Evolutionary conservation across 1,140 invertebrate genomes (phyloP), one percentile per base, ranked within the genome.

Genomic region (Formica exsecta): DNA sequence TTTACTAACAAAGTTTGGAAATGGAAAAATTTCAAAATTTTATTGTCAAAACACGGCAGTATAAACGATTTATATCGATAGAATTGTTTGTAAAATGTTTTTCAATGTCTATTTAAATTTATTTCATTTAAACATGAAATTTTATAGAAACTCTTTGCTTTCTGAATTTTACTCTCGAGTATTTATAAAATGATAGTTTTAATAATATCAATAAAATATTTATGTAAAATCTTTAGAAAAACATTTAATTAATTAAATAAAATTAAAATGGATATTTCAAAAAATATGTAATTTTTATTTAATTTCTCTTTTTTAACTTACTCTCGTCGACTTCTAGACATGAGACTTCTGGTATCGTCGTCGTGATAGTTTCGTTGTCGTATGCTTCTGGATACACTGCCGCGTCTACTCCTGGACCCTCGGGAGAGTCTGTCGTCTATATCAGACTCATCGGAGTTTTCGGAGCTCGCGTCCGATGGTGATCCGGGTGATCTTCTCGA

Each of bases 391-490:
- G 91, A 84, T 51, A 93, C 71, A 51, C 93, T 91, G 19, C 92
- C 88, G 25, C 92, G 83, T 86, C 92, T 92, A 0, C 92, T 65
- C 90, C 95, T 80, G 59, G 96, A 93, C 91, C 95, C 93, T 71
- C 95, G 80, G 0, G 96, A 96, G 1, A 96, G 88, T 19, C 95
- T 93, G 84, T 96, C 95, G 57, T 96, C 96, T 29, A 96, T 94
- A 75, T 96, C 96, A 2, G 96, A 96, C 13, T 96, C 96, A 25
- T 95, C 96, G 19, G 96, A 96, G 75, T 96, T 94, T 75, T 91
- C 96, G 85, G 85, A 96, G 81, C 90, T 96, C 64, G 91, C 96
- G 87, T 93, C 96, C 70, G 86, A 94, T 36, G 93, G 93, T 77
- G 96, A 95, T 87, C 95, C 91, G 13, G 95, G 89, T 61, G 95